Evolutionary conservation across 2,113 vertebrate genomes (phyloP).

Genomic region (Astur gentilis): DNA sequence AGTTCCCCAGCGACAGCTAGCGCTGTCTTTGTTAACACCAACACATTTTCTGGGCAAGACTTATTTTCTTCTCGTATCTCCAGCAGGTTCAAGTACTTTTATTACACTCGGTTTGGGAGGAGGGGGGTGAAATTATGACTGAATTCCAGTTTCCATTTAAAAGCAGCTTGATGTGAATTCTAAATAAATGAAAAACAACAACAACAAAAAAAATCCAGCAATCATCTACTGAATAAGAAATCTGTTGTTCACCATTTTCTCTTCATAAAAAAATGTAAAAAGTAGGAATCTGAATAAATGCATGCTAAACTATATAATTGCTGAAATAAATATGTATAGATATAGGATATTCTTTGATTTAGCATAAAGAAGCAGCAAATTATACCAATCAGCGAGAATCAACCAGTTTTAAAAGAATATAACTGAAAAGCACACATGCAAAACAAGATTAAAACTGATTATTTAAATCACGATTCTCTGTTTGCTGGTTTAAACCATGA

Average conservation of each 20-base stretch:
- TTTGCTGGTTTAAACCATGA: conserved; percentile 31
- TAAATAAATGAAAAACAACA: background rate
- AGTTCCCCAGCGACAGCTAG: background rate
- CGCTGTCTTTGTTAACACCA: background rate
- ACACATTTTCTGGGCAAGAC: background rate
- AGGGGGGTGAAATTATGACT: background rate
- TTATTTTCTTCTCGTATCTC: background rate
- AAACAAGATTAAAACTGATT: conserved; percentile 65
- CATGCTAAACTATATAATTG: conserved; percentile 55
- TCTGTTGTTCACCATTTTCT: conserved; percentile 46
- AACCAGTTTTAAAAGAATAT: conserved; percentile 49
- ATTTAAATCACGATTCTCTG: conserved; percentile 55
- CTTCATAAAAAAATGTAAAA: conserved; percentile 36
- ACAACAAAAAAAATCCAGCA: background rate
- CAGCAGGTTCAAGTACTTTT: background rate
- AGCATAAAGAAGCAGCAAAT: conserved; percentile 54
- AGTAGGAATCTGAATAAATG: conserved; percentile 48
- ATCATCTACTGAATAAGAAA: conserved; percentile 53
- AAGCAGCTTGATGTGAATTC: conserved; percentile 1
- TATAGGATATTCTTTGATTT: conserved; percentile 62
- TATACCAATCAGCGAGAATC: conserved; percentile 60
- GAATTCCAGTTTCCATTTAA: conserved; percentile 25
- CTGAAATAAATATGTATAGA: conserved; percentile 65
- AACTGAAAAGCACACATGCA: conserved; percentile 45
- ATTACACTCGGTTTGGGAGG: background rate